Evolutionary conservation across 1,140 invertebrate genomes (phyloP), one percentile per base, ranked within the genome.

Genomic region (Drosophila sp.): DNA sequence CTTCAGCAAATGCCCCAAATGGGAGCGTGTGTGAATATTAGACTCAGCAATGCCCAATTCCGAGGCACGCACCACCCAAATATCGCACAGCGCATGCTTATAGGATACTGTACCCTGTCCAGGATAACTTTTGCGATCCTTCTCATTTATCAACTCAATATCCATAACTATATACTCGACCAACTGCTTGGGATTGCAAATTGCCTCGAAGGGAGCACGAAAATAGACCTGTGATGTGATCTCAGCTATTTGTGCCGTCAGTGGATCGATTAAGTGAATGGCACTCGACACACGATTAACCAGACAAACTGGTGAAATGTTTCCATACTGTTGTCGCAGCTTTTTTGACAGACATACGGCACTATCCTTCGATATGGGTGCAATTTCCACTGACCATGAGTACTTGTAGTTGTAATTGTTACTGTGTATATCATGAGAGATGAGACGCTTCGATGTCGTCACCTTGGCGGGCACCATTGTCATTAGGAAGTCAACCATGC

Each of bases 381-480:
- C 97, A 89, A 99, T 97, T 92, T 99, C 98, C 59, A 99, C 95
- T 75, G 97, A 97, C 92, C 94, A 97, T 36, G 96, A 96, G 89
- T 96, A 97, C 92, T 99, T 99, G 92, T 99, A 99, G 92, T 99
- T 99, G 92, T 97, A 99, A 34, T 96, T 95, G 91, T 99, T 99
- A 90, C 96, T 99, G 91, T 98, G 97, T 32, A 97, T 97, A 92
- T 99, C 99, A 90, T 99, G 98, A 1, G 98, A 99, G 76, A 99
- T 96, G 8, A 99, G 93, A 89, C 99, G 98, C 92, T 99, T 98
- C 0, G 98, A 98, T 80, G 96, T 96, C 65, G 96, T 95, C 91
- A 95, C 96, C 89, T 96, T 95, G 83, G 95, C 95, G 2, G 99
- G 98, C 50, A 99, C 94, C 66, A 98, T 96, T 11, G 96, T 94